A percentile compares a stretch with the other conserved stretches of the same genome.
phyloP scores from a whole-genome alignment of 2,797 vertebrate genomes.

The Cygnus olor region DNA sequence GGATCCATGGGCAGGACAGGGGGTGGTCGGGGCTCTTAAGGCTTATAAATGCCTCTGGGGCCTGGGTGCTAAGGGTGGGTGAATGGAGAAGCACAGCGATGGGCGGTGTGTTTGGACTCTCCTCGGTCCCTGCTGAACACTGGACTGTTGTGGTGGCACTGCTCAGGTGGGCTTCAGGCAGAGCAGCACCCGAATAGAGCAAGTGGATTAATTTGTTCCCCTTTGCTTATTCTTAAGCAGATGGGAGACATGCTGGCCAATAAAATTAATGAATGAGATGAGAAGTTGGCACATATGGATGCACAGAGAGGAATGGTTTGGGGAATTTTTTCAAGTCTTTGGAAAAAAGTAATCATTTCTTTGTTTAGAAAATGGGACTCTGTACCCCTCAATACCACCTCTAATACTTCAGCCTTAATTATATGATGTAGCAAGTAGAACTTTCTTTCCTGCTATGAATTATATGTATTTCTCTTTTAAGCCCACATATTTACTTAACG shows the following conservation, averaged over 20 bases:
- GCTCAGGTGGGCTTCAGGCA: background rate
- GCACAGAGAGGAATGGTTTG: conserved; percentile 38
- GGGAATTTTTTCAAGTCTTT: conserved; percentile 46
- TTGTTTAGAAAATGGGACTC: conserved; percentile 67
- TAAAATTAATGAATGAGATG: conserved; percentile 40
- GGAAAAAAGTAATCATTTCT: conserved; percentile 53
- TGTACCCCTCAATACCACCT: conserved; percentile 38
- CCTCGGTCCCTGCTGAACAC: background rate
- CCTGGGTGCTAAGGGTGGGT: background rate
- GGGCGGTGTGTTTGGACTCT: accelerated
- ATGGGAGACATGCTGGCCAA: conserved; percentile 19
- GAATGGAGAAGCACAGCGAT: accelerated
- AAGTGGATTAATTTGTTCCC: background rate
- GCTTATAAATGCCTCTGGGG: background rate
- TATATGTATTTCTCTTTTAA: conserved; percentile 57
- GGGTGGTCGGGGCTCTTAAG: background rate
- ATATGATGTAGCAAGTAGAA: conserved; percentile 48
- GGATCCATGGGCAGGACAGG: accelerated
- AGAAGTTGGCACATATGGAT: conserved; percentile 37
- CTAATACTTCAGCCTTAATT: conserved; percentile 70
- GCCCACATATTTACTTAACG: conserved; percentile 35
- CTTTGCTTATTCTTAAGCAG: conserved; percentile 34
- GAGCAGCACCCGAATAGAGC: background rate
- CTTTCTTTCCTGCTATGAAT: conserved; percentile 59
- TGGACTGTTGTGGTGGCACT: background rate